Base-by-base conservation (phyloP, 2,888 invertebrate genomes). In the Luperina testacea region DNA sequence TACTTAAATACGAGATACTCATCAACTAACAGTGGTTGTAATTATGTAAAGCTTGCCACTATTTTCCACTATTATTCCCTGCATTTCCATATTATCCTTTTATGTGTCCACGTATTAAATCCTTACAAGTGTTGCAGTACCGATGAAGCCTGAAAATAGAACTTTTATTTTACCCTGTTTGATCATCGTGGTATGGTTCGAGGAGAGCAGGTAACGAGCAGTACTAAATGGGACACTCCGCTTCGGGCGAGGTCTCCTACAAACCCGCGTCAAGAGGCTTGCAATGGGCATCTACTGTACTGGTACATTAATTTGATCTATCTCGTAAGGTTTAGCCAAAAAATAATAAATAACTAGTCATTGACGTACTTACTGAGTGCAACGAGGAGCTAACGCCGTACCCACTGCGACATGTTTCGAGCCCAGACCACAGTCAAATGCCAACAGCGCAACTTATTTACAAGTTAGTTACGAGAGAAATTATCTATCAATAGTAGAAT, bases 301-400 rank as follows among this genome's bases (percentile, higher is more conserved):
- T 32, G 32, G 32, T 32, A 32, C 32, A 32, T 32, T 32, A 32
- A 32, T 32, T 32, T 32, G 32, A 32, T 32, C 32, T 32, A 32
- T 32, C 32, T 32, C 32, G 32, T 32, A 32, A 32, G 32, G 32
- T 32, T 32, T 32, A 32, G 32, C 32, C 32, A 32, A 32, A 32
- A 32, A 32, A 32, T 75, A 59, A 45, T 6, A 32, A 57, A 32
- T 75, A 59, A 45, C 9, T 48, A 61, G 9, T 48, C 27, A 64
- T 27, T 82, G 17, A 42, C 8, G 32, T 59, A 63, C 84, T 84
- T 77, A 84, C 83, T 42, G 48, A 72, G 64, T 67, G n/a, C 27
- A 67, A 15, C 61, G 32, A 77, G n/a, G 32, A 48, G 27, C 70
- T 27, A n/a, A n/a, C n/a, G 59, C 24, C 63, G 51, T 20, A 20